Base-by-base conservation (phyloP, 2,888 invertebrate species). In the Ornithoptera priamus region DNA sequence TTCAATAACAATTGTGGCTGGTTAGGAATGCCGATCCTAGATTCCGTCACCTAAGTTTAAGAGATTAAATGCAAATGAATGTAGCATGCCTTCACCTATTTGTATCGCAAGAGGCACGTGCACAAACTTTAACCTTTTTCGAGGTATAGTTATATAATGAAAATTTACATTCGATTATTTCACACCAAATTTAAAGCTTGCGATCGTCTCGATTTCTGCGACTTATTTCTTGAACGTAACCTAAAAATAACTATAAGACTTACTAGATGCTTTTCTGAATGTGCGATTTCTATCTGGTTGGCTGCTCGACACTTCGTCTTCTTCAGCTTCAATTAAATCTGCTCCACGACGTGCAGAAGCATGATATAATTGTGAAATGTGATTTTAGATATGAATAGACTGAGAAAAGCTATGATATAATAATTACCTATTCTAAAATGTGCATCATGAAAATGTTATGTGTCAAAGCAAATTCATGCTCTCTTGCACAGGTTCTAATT, bases 321-420 rank as follows among this genome's bases (percentile, higher is more conserved):
- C 94, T 76, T 94, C 94, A 73, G 88, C 93, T 85, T 94, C 94
- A 80, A 93, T 87, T 79, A 94, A 91, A 85, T 94, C 94, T 94
- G 90, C 81, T 80, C 82, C 83, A 76, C 75, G 80, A 77, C 75
- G 75, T 78, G 81, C 83, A 80, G 75, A 83, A 84, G 83, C 80
- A 77, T 79, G 80, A 78, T 68, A 78, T 77, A 75, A 78, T 74
- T 73, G 78, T 80, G 81, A 81, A 76, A 81, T 74, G 77, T 77
- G 78, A 77, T 67, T 76, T 72, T 76, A 76, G 75, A 73, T 76
- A 77, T 77, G 67, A 74, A 79, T 75, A 78, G 69, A 74, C 42
- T 53, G 39, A 67, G 63, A 68, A 69, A 72, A 59, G 67, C 68
- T 75, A 74, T 75, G 77, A 78, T 75, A 77, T 81, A 78, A 80